Evolutionary conservation across 2,113 vertebrate genomes (phyloP), one percentile per base, ranked within the genome.

Genomic region (Megaceryle torquata): DNA sequence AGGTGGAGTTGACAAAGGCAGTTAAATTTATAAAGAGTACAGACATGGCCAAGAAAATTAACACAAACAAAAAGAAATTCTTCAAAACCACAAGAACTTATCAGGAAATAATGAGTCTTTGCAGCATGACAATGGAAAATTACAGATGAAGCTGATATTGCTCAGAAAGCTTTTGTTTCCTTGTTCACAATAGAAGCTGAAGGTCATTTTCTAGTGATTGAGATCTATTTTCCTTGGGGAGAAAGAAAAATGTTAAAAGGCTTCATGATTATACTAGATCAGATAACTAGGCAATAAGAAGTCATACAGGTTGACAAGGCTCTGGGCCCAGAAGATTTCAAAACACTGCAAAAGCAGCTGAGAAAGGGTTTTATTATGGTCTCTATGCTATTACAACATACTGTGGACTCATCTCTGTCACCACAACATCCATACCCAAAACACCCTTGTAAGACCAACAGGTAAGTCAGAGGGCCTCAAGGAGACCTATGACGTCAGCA

Each of bases 221-320:
- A 95, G 84, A 92, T 75, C n/a, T 68, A 86, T 91, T 89, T 95
- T 83, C 89, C 70, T 88, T 53, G 33, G 37, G 68, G 85, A 89
- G n/a, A 92, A 91, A 87, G 65, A 91, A 90, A 94, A 96, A 84
- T 79, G 57, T 90, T 94, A 67, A 94, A 95, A 92, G 51, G 44
- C 70, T 92, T 89, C 85, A 43, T 69, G 48, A 94, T 96, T 88
- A 74, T 84, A 18, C 61, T 84, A 67, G 28, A 78, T 90, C 15
- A 95, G 88, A 79, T 93, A 96, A 95, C 95, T 87, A 91, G 61
- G 50, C 65, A 84, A 74, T 76, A 76, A 93, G 68, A 69, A 75
- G 39, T 57, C 24, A 1, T 43, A 63, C 22, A 91, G 54, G 69
- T 91, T 93, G 91, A 88, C 44, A 82, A 93, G 61, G 24, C 57